A percentile compares a stretch with the other conserved stretches of the same genome.
phyloP scores from a whole-genome alignment of 2,797 vertebrate species.

The Eospalax fontanierii region DNA sequence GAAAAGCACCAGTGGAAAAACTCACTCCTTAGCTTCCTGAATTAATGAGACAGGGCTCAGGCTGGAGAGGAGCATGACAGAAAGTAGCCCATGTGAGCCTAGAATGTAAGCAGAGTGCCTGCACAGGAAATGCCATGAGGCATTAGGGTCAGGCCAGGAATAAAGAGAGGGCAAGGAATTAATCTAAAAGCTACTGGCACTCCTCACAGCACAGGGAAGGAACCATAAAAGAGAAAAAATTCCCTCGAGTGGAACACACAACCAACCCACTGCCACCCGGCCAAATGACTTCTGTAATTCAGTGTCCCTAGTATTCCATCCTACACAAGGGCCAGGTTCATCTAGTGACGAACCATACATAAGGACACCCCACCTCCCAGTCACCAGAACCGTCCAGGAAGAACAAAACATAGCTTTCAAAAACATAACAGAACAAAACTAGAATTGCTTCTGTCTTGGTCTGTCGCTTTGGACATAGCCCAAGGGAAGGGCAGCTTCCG shows the following conservation, averaged over 20 bases:
- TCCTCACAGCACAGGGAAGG: neutral
- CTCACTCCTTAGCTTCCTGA: neutral
- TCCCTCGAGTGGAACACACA: neutral
- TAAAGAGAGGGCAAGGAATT: neutral
- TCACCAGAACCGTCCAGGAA: conserved; percentile 13
- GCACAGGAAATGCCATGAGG: neutral
- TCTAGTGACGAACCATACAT: neutral
- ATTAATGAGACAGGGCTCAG: neutral
- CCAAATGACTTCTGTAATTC: neutral
- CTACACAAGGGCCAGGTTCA: neutral
- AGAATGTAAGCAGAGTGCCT: neutral
- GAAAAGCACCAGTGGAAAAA: neutral
- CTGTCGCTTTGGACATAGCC: neutral
- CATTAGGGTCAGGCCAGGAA: neutral
- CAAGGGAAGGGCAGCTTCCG: neutral
- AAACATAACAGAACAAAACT: neutral
- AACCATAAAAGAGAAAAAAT: neutral
- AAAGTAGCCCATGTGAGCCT: neutral
- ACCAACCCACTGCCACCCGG: neutral
- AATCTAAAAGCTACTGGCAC: neutral
- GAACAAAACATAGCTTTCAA: neutral
- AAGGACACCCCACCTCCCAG: neutral
- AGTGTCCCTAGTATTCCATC: neutral
- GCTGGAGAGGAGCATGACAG: neutral
- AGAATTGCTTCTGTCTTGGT: neutral